A percentile compares a stretch with the other conserved stretches of the same genome.
Conservation (phyloP, 1,140 invertebrate species). For the Pollicipes pollicipes region DNA sequence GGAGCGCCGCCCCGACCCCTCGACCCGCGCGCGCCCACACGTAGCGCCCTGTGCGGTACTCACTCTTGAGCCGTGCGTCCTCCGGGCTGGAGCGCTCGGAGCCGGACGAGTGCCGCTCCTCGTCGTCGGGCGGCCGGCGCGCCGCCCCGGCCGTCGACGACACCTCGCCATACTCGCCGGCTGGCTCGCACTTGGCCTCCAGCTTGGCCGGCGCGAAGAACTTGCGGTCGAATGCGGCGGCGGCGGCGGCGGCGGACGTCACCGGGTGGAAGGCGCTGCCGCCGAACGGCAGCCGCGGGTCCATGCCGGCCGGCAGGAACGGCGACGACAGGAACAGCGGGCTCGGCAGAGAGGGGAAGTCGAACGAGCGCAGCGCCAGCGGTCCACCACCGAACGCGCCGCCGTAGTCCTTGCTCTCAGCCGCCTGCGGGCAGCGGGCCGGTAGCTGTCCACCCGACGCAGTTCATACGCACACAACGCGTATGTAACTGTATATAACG, state of each 20-base stretch:
- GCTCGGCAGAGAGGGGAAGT: not conserved
- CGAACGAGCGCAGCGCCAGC: not conserved
- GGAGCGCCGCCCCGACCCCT: too few relatives aligned
- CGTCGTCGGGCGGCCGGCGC: not conserved
- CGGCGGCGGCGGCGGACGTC: not conserved
- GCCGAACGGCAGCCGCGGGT: not conserved
- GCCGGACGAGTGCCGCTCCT: not conserved
- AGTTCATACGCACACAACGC: too few relatives aligned
- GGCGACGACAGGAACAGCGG: not conserved
- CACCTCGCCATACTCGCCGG: not conserved
- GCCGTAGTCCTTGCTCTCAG: not conserved
- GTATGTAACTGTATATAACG: too few relatives aligned
- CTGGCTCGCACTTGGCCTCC: not conserved
- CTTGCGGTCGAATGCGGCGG: not conserved
- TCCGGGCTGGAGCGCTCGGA: not conserved
- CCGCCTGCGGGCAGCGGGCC: not conserved
- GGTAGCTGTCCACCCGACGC: too few relatives aligned
- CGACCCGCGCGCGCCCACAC: too few relatives aligned
- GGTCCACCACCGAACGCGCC: not conserved
- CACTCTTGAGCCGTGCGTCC: not conserved
- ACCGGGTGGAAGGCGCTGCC: not conserved
- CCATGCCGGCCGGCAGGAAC: not conserved
- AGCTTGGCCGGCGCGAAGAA: not conserved
- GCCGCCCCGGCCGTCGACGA: not conserved
- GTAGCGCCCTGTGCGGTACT: not conserved